These are phyloP conservation scores for Melanotaenia boesemani DNA, from an alignment of 2,797 vertebrate species.

Conservation along the genomic window DNA sequence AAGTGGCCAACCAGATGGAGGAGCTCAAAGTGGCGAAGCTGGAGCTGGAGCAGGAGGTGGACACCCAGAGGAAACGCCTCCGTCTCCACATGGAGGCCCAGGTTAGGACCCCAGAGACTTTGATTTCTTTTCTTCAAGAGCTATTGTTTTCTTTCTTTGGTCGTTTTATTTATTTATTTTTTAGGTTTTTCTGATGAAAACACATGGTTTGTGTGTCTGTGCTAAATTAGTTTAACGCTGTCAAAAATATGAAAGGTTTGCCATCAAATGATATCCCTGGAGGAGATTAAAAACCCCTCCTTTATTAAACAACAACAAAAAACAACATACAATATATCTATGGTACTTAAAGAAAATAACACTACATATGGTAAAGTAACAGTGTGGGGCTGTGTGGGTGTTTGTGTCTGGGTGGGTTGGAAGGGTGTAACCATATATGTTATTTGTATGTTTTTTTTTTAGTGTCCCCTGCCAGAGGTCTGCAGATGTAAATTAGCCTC, in stretches of 20 bases:
- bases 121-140: too few species aligned
- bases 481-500: too few species aligned
- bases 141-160: too few species aligned
- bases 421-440: too few species aligned
- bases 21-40: constrained; percentile 88
- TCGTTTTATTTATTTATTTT: too few species aligned
- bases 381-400: background rate
- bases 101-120: constrained; percentile 70
- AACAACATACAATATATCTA: background rate
- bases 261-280: background rate
- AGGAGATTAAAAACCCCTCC: background rate
- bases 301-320: background rate
- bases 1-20: constrained; percentile 86
- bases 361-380: background rate
- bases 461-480: too few species aligned
- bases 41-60: constrained; percentile 89
- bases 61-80: constrained; percentile 87
- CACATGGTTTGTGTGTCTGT: background rate
- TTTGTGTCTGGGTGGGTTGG: too few species aligned
- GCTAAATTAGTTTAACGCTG: background rate
- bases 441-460: too few species aligned
- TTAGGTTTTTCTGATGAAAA: too few species aligned
- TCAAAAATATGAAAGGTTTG: background rate
- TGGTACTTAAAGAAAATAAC: background rate
- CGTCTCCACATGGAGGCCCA: constrained; percentile 91